A percentile compares a stretch with the other conserved stretches of the same genome.
These are phyloP conservation scores for Lamellibrachia satsuma DNA, from an alignment of 2,888 invertebrate species.

Conservation along the genomic window DNA sequence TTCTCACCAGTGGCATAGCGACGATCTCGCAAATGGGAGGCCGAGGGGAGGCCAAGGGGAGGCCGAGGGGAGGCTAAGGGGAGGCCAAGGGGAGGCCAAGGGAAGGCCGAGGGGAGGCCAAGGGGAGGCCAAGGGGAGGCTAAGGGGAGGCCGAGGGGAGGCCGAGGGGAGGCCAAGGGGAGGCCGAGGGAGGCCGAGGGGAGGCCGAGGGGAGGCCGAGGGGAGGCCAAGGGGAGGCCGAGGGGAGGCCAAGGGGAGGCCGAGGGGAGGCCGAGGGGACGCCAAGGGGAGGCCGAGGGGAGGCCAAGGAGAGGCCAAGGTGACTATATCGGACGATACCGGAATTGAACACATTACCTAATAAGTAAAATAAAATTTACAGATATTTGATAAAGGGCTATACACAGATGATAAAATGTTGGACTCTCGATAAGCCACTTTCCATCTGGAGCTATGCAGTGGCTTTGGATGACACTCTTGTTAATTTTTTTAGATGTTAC, in stretches of 20 bases:
- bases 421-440: no score
- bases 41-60: background rate
- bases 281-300: background rate
- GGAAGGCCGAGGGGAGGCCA: conserved; percentile 7
- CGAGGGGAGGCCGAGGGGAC: background rate
- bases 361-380: no score
- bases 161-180: conserved; percentile 19
- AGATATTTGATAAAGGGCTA: no score
- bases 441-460: no score
- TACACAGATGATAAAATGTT: no score
- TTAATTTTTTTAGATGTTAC: no score
- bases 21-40: no score
- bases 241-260: conserved; percentile 17
- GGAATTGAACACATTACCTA: no score
- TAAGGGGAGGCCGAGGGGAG: background rate
- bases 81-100: background rate
- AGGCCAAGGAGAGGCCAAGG: background rate
- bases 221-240: background rate
- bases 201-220: background rate
- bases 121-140: conserved; percentile 5
- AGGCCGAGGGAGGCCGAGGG: background rate
- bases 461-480: background rate
- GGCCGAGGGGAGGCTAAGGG: background rate
- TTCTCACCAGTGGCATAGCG: no score
- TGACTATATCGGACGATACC: no score